Conservation (phyloP, 2,113 vertebrate species). For the Nematolebias whitei region DNA sequence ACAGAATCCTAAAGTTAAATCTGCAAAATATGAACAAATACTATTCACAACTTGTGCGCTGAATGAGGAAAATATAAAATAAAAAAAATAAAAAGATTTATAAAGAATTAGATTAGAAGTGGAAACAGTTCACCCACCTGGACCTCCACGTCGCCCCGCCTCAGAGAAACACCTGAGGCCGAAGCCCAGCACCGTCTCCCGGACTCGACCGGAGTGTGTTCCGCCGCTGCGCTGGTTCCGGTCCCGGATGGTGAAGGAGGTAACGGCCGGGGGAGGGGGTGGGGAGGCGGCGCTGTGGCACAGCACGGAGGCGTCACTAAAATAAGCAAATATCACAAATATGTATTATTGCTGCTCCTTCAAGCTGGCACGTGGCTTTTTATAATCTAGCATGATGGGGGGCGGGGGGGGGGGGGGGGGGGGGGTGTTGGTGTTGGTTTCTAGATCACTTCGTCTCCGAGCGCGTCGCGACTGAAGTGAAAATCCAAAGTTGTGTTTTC, state of each 20-base stretch:
- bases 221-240: constrained; percentile 35
- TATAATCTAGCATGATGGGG: no score
- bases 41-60: no score
- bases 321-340: not conserved
- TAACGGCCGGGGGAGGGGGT: not conserved
- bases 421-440: no score
- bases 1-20: no score
- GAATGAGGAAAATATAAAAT: no score
- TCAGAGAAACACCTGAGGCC: constrained; percentile 78
- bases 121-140: constrained; percentile 66
- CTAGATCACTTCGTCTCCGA: not conserved
- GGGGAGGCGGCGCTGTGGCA: constrained; percentile 38
- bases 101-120: not conserved
- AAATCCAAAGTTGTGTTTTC: constrained; percentile 1
- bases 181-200: constrained; percentile 70
- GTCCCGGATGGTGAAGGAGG: constrained; percentile 23
- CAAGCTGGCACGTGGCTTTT: no score
- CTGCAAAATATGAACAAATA: no score
- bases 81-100: not conserved
- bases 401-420: no score
- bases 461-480: not conserved
- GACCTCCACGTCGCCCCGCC: constrained; percentile 75
- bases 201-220: constrained; percentile 33
- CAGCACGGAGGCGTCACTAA: constrained; percentile 54
- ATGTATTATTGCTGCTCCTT: not conserved